Conservation (phyloP, 2,797 vertebrate genomes). For the Enteromius viviparus region DNA sequence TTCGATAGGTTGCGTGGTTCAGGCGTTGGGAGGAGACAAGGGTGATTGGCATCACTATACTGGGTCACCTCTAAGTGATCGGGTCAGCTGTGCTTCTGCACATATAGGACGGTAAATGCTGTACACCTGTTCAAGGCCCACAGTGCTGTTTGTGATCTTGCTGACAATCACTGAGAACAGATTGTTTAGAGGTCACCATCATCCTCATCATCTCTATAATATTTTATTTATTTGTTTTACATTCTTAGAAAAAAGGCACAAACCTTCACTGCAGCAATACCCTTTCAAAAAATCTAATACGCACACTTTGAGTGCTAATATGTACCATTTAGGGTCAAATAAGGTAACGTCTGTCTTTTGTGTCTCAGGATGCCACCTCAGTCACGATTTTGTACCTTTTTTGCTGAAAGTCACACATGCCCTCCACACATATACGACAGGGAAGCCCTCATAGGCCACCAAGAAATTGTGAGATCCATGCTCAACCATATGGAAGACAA, state of each 20-base stretch:
- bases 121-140: constrained; percentile 27
- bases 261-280: neutral
- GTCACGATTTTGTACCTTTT: neutral
- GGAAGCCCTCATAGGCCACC: neutral
- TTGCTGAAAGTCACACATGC: neutral
- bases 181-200: neutral
- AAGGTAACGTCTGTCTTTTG: no score
- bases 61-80: constrained; percentile 1
- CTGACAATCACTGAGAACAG: constrained; percentile 33
- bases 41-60: neutral
- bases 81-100: constrained; percentile 26
- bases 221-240: neutral
- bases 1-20: neutral
- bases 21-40: neutral
- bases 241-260: neutral
- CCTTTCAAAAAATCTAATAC: neutral
- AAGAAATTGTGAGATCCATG: constrained; percentile 11
- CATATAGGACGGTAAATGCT: neutral
- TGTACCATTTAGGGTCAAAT: neutral
- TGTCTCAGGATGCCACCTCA: neutral
- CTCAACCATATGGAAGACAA: neutral
- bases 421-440: neutral
- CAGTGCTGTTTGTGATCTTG: neutral
- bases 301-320: neutral
- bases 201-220: neutral